Evolutionary conservation across 1,140 invertebrate genomes (phyloP).

Genomic region (Trichogramma pretiosum): DNA sequence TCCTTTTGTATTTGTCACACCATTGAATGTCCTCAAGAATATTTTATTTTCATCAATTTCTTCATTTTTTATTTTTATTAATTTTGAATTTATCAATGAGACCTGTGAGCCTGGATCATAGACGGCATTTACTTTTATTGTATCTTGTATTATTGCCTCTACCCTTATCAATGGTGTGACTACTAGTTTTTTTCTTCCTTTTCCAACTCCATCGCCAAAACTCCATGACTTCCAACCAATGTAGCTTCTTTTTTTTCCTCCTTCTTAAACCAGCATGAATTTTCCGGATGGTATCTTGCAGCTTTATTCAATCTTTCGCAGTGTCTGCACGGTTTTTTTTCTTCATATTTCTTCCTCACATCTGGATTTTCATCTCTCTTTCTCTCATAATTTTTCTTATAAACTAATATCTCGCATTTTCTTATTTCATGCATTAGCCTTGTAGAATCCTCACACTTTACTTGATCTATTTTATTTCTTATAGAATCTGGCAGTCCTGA

Average conservation of each 20-base stretch:
- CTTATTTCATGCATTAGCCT: constrained; percentile 19
- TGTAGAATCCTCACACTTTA: constrained; percentile 14
- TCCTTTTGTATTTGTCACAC: constrained; percentile 6
- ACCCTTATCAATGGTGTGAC: neutral
- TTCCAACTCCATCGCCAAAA: neutral
- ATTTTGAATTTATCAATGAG: constrained; percentile 1
- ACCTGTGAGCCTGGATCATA: neutral
- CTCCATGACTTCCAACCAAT: neutral
- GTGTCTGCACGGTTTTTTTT: constrained; percentile 14
- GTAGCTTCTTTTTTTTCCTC: neutral
- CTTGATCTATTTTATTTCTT: constrained; percentile 18
- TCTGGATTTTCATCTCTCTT: neutral
- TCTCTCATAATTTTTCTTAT: constrained; percentile 2
- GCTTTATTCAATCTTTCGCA: constrained; percentile 15
- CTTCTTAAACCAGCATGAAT: neutral
- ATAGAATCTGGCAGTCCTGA: constrained; percentile 18
- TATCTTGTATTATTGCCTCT: neutral
- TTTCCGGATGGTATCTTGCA: neutral
- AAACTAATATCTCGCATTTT: constrained; percentile 13
- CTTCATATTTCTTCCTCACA: constrained; percentile 6
- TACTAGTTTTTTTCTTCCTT: neutral
- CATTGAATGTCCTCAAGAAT: neutral
- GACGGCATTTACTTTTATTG: neutral
- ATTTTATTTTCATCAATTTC: neutral
- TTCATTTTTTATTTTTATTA: neutral